Base-by-base conservation (phyloP, 2,797 vertebrate species). In the Onychomys leucogaster region DNA sequence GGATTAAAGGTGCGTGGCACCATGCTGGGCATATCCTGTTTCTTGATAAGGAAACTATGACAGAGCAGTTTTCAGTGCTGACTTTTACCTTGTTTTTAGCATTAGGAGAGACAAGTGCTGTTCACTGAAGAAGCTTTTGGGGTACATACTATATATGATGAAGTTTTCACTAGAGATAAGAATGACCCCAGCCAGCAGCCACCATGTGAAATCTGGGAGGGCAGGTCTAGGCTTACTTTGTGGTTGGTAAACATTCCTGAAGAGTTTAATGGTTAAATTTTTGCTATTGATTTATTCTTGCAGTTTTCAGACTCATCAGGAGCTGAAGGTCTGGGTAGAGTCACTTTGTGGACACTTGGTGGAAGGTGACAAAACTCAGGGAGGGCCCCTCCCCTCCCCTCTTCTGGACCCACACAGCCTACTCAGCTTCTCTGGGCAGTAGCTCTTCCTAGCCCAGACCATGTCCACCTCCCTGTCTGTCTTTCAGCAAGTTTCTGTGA, bases 11-110 rank as follows among this genome's bases (percentile, higher is more conserved):
- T n/a, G 2, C 23, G 41, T 4, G 12, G 32, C 34, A 67, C 3
- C 63, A n/a, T 23, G 11, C 29, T 49, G 29, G 43, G 43, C 11
- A 55, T 14, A 85, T n/a, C 65, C 32, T 34, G 32, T 89, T 96
- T 88, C 75, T 92, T 82, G 29, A 83, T 89, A 61, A 75, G 89
- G 78, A 92, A 95, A 81, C 55, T 84, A 71, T 23, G 87, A 83
- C 52, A 91, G 89, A 86, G 59, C 63, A 88, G 77, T 84, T 96
- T 78, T 32, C 17, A 55, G 7, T 6, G 17, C 46, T 52, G 76
- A 32, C 46, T 25, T 63, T 19, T 29, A 34, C n/a, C 63, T 65
- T 75, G 49, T 75, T 85, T 83, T 90, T 27, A 81, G 69, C 34
- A 3, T 59, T 34, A 65, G 82, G 69, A 95, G 29, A 57, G 63